Percentiles rank a stretch among this genome's conserved stretches.
phyloP scores from a whole-genome alignment of 2,888 invertebrate genomes.

The Orgyia antiqua region DNA sequence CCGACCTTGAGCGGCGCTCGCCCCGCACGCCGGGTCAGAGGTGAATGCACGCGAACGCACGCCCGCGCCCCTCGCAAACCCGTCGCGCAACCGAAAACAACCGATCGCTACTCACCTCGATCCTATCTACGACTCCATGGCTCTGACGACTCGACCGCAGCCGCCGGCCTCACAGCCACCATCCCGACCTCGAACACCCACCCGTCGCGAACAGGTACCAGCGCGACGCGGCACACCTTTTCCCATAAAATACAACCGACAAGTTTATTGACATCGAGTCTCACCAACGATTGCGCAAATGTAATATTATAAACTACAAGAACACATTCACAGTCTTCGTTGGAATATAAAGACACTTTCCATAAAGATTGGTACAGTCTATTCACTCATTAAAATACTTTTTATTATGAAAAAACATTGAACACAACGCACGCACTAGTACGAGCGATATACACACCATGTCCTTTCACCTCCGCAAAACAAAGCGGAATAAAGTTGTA shows the following conservation, averaged over 20 bases:
- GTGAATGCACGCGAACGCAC: slow-evolving; percentile 65
- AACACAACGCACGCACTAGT: slow-evolving; percentile 48
- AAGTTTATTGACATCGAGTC: slow-evolving; percentile 77
- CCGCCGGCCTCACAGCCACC: slow-evolving; percentile 35
- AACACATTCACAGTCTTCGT: slow-evolving; percentile 53
- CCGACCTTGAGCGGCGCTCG: slow-evolving; percentile 75
- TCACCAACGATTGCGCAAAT: slow-evolving; percentile 66
- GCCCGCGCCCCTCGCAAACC: slow-evolving; percentile 38
- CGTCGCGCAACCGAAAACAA: slow-evolving; percentile 40
- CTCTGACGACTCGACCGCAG: slow-evolving; percentile 33
- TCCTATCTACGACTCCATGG: slow-evolving; percentile 50
- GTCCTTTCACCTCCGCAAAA: slow-evolving; percentile 75
- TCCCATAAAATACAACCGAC: slow-evolving; percentile 75
- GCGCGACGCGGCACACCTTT: slow-evolving; percentile 73
- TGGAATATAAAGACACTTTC: slow-evolving; percentile 48
- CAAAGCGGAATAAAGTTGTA: slow-evolving; percentile 69
- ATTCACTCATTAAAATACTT: slow-evolving; percentile 58
- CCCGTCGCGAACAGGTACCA: slow-evolving; percentile 65
- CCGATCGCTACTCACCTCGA: slow-evolving; percentile 60
- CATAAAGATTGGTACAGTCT: slow-evolving; percentile 35
- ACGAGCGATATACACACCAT: slow-evolving; percentile 34
- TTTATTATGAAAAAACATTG: slow-evolving; percentile 62
- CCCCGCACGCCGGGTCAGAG: slow-evolving; percentile 76
- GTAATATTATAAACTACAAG: slow-evolving; percentile 39
- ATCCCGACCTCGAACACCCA: slow-evolving; percentile 52